Evolutionary conservation across 2,888 invertebrate genomes (phyloP), one percentile per base, ranked within the genome.

Genomic region (Allophyes oxyacanthae): DNA sequence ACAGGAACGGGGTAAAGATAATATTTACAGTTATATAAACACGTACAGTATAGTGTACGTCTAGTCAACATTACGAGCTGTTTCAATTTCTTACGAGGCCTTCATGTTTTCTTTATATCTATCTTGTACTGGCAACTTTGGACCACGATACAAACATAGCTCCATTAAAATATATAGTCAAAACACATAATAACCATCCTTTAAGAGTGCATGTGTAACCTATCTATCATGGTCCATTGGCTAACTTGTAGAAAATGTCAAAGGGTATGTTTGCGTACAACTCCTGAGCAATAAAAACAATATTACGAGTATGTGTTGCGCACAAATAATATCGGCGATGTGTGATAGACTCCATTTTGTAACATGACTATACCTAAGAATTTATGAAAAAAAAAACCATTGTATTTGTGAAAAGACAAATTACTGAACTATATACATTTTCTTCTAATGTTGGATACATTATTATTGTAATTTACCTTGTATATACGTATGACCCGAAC

Each of bases 401-500:
- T 71, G 64, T 77, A 61, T 45, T 73, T 82, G 82, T 81, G 82
- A 83, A 82, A 80, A 78, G 78, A 85, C 73, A 86, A 85, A 81
- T 81, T 81, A 85, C 78, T 81, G 81, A 86, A 82, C 81, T 86
- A 85, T 84, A 84, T 85, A 88, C 82, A 86, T 85, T 86, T 83
- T 87, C 86, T 83, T 86, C 83, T 86, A 86, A 88, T 84, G 87
- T 89, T 91, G 87, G 78, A 88, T 86, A 87, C 84, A 84, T 84
- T 84, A 84, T 84, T 84, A 78, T 82, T 91, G 89, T 91, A 90
- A 89, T 89, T 88, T 85, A 91, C 85, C 87, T 86, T 92, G 93
- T 93, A 93, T 84, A 92, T 92, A 93, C 92, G 93, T 93, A 92
- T 91, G 92, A 88, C 92, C 81, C 82, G 87, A 84, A 82, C 80